Conservation (phyloP, 2,113 vertebrate genomes). For the Indicator maculatus region DNA sequence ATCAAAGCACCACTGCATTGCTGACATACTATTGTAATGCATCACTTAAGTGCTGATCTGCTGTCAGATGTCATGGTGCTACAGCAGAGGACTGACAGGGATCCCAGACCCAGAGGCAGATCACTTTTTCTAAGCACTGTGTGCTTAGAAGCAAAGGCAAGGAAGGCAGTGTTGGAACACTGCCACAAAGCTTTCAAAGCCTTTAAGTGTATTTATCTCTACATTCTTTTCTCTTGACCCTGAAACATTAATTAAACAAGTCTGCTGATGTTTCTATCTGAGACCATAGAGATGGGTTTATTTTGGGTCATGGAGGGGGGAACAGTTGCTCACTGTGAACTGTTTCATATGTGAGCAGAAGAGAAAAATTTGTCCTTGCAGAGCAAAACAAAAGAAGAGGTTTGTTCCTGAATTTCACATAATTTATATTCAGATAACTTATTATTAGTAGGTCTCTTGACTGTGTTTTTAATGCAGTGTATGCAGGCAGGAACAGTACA, state of each 20-base stretch:
- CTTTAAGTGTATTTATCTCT: constrained; percentile 14
- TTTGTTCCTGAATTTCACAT: background rate
- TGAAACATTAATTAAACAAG: constrained; percentile 28
- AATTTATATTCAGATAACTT: background rate
- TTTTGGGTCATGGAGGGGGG: background rate
- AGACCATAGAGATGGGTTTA: background rate
- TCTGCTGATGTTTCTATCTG: background rate
- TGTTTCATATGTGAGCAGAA: background rate
- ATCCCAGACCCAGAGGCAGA: background rate
- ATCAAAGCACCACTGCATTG: constrained; percentile 38
- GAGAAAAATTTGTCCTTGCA: background rate
- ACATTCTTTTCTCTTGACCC: background rate
- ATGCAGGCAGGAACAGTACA: background rate
- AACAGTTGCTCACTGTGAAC: background rate
- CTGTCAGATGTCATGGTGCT: constrained; percentile 7
- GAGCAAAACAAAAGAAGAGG: background rate
- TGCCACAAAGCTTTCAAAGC: constrained; percentile 6
- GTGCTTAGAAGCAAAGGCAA: background rate
- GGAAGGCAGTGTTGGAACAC: background rate
- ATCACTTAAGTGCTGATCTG: constrained; percentile 39
- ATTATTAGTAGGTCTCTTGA: background rate
- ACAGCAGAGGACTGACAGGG: constrained; percentile 36
- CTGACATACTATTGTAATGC: constrained; percentile 48
- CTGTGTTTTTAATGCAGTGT: background rate
- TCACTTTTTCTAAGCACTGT: background rate